Conservation (phyloP, 2,797 vertebrate species). For the Rhynchotus rufescens region DNA sequence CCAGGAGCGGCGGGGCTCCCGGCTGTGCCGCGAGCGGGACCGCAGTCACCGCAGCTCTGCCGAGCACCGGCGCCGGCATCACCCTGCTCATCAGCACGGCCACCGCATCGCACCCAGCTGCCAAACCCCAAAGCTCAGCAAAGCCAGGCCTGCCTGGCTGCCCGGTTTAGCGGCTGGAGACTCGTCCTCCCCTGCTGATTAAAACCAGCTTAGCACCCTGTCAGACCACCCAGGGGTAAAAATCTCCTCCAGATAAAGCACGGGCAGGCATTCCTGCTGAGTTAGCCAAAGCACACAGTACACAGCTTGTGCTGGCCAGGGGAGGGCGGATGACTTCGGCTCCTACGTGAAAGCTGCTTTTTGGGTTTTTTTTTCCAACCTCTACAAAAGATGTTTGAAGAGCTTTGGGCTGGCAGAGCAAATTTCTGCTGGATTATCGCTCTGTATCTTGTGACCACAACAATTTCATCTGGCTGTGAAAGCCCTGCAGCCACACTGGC, state of each 20-base stretch:
- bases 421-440: background rate
- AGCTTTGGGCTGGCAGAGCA: background rate
- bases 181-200: background rate
- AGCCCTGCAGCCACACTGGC: background rate
- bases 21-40: background rate
- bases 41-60: background rate
- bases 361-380: constrained; percentile 21
- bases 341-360: background rate
- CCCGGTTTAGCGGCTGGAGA: background rate
- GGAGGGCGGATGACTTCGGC: constrained; percentile 5
- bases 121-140: background rate
- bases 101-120: background rate
- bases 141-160: background rate
- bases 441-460: background rate
- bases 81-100: no score
- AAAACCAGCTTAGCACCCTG: background rate
- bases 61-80: background rate
- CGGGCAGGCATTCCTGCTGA: background rate
- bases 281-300: background rate
- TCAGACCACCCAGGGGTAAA: background rate
- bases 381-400: background rate
- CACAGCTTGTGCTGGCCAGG: background rate
- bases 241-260: background rate
- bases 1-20: no score
- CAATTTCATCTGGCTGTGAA: background rate